These are phyloP conservation scores for Chunga burmeisteri DNA, from an alignment of 2,113 vertebrate genomes.

Conservation along the genomic window DNA sequence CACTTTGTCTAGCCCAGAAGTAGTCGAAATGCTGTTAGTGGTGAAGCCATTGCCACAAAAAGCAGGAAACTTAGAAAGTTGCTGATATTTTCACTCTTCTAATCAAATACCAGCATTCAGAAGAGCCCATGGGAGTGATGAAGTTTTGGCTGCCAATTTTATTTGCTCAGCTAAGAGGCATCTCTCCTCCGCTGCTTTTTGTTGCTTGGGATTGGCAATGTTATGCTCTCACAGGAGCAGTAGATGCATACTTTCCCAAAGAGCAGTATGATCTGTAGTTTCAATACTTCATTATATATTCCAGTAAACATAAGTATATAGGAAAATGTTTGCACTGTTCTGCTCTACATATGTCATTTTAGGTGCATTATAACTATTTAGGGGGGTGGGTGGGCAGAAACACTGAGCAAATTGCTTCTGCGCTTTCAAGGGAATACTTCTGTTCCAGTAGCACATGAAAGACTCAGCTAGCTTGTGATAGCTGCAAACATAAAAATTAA, in stretches of 20 bases:
- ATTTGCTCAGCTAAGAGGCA: conserved; percentile 37
- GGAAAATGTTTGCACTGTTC: background rate
- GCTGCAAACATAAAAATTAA: background rate
- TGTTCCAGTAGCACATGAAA: background rate
- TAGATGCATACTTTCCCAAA: background rate
- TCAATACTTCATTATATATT: background rate
- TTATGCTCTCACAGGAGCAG: background rate
- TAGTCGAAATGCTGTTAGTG: background rate
- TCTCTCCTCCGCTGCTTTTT: background rate
- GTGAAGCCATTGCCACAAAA: background rate
- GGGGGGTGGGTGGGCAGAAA: background rate
- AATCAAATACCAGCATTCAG: background rate
- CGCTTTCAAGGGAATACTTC: background rate
- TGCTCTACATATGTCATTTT: background rate
- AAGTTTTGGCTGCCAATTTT: conserved; percentile 13
- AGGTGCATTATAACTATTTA: background rate
- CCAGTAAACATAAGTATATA: background rate
- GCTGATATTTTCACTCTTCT: background rate
- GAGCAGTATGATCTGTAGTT: background rate
- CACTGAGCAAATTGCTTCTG: background rate
- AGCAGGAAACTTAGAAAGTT: background rate
- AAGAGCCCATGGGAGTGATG: background rate
- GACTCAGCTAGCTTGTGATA: background rate
- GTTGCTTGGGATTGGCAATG: background rate
- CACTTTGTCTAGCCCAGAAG: background rate